Conservation (phyloP, 2,113 vertebrate genomes). For the Lagopus muta region DNA sequence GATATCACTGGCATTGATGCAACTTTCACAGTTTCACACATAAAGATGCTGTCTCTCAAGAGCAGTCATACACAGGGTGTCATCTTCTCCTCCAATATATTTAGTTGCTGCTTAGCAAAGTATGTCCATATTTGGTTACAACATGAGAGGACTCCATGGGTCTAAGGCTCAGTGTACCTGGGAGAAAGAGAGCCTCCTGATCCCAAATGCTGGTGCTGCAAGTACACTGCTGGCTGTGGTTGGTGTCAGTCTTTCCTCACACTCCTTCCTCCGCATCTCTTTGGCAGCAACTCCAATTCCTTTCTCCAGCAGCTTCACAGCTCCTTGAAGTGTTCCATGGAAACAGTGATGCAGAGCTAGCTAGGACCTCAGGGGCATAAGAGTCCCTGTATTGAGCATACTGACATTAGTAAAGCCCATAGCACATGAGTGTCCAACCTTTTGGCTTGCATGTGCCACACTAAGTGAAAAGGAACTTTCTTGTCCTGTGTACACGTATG, state of each 20-base stretch:
- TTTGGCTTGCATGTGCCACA: no score
- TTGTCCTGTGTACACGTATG: no score
- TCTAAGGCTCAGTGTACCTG: not conserved
- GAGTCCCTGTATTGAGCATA: not conserved
- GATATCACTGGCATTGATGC: not conserved
- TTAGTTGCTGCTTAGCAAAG: not conserved
- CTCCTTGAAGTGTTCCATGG: not conserved
- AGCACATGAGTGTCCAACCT: not conserved
- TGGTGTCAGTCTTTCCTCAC: not conserved
- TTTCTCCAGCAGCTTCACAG: not conserved
- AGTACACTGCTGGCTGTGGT: not conserved
- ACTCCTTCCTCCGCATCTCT: not conserved
- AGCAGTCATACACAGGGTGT: not conserved
- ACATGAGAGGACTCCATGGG: not conserved
- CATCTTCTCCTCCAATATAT: not conserved
- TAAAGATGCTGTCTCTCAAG: not conserved
- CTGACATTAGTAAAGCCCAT: not conserved
- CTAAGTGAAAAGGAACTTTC: no score
- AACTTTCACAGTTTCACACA: conserved; percentile 8
- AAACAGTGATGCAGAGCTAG: not conserved
- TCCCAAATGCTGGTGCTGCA: not conserved
- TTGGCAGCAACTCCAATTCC: not conserved
- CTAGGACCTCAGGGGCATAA: not conserved
- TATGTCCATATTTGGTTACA: not conserved
- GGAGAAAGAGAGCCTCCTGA: not conserved